Evolutionary conservation across 2,113 vertebrate species (phyloP).

Genomic region (Corythornis cristatus): DNA sequence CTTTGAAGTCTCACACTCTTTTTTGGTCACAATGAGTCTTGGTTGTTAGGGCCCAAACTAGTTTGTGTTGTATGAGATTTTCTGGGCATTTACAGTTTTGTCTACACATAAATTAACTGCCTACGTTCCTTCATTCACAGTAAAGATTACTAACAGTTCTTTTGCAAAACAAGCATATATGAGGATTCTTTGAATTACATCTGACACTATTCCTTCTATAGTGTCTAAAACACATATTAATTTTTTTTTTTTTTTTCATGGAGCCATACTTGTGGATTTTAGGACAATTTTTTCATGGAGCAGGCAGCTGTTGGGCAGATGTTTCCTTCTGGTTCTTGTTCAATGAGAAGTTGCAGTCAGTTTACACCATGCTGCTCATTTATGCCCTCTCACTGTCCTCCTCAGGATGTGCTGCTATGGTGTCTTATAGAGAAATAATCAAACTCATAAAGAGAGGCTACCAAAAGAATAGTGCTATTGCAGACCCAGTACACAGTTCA

Average conservation of each 20-base stretch:
- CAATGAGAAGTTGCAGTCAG: not conserved
- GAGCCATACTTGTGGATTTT: not conserved
- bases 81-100: not conserved
- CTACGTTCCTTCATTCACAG: not conserved
- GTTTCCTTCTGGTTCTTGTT: not conserved
- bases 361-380: not conserved
- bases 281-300: rapidly evolving
- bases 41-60: not conserved
- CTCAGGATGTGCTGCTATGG: rapidly evolving
- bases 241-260: not conserved
- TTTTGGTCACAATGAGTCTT: not conserved
- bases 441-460: not conserved
- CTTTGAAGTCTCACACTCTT: not conserved
- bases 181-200: not conserved
- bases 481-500: not conserved
- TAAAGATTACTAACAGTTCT: not conserved
- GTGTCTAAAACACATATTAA: not conserved
- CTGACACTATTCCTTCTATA: not conserved
- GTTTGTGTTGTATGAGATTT: not conserved
- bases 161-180: not conserved
- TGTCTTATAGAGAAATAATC: not conserved
- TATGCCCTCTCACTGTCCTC: rapidly evolving
- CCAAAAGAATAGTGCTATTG: not conserved
- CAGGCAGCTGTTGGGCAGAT: not conserved
- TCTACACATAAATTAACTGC: not conserved